phyloP scores from a whole-genome alignment of 2,888 invertebrate genomes.

The Ctena decussata region DNA sequence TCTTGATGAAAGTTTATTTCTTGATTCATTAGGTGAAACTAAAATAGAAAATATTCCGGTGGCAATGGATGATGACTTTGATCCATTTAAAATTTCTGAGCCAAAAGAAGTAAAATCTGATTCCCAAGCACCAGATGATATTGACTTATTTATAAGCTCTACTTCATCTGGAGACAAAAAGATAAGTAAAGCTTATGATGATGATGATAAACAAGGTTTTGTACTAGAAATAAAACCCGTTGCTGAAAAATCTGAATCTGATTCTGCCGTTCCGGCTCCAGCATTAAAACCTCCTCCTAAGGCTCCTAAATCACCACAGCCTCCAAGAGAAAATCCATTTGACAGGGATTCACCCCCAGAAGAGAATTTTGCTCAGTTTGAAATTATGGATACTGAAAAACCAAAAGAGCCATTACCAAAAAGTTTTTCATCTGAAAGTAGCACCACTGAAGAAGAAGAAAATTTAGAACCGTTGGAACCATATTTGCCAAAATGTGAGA shows the following conservation, averaged over 20 bases:
- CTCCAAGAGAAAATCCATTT: slow-evolving; percentile 86
- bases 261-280: slow-evolving; percentile 64
- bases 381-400: slow-evolving; percentile 74
- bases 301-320: slow-evolving; percentile 76
- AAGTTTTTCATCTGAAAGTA: slow-evolving; percentile 78
- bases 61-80: slow-evolving; percentile 67
- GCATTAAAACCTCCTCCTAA: slow-evolving; percentile 81
- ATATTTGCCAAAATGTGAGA: slow-evolving; percentile 93
- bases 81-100: slow-evolving; percentile 70
- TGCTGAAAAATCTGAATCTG: slow-evolving; percentile 21
- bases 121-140: neutral
- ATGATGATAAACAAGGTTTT: slow-evolving; percentile 69
- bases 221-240: slow-evolving; percentile 76
- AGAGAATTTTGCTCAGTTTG: slow-evolving; percentile 85
- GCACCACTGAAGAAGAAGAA: slow-evolving; percentile 78
- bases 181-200: slow-evolving; percentile 62
- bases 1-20: slow-evolving; percentile 57
- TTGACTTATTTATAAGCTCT: slow-evolving; percentile 54
- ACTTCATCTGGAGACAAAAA: slow-evolving; percentile 61
- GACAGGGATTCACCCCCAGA: slow-evolving; percentile 85
- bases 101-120: neutral
- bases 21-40: slow-evolving; percentile 49
- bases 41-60: slow-evolving; percentile 16
- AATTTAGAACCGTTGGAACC: slow-evolving; percentile 90
- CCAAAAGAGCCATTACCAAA: slow-evolving; percentile 61